phyloP scores from a whole-genome alignment of 2,113 vertebrate species.

The Verasper variegatus region DNA sequence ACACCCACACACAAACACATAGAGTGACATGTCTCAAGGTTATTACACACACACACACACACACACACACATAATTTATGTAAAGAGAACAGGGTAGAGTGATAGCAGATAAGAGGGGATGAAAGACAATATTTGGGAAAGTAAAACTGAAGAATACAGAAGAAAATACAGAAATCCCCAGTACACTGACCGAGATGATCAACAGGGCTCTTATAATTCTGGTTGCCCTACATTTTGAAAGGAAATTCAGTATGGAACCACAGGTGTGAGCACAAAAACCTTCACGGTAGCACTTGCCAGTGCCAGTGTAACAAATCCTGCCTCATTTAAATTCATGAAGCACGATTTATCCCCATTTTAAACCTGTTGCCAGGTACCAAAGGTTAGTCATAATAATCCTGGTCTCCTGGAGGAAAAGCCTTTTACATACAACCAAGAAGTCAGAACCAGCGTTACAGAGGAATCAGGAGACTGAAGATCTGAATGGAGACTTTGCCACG shows the following conservation, averaged over 20 bases:
- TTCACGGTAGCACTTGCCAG: background rate
- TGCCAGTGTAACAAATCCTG: no score
- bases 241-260: background rate
- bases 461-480: no score
- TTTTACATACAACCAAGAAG: no score
- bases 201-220: background rate
- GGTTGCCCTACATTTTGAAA: background rate
- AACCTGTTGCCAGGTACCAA: no score
- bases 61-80: slow-evolving; percentile 37
- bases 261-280: slow-evolving; percentile 1
- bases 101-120: slow-evolving; percentile 28
- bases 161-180: background rate
- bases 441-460: no score
- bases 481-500: no score
- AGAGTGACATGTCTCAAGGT: no score
- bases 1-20: slow-evolving; percentile 63
- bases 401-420: no score
- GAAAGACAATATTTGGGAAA: slow-evolving; percentile 10
- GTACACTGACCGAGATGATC: background rate
- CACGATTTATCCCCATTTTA: no score
- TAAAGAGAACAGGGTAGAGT: slow-evolving; percentile 32
- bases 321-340: no score
- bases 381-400: no score
- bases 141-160: background rate
- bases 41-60: slow-evolving; percentile 27